Evolutionary conservation across 2,888 invertebrate species (phyloP).

Genomic region (Anticlea derivata): DNA sequence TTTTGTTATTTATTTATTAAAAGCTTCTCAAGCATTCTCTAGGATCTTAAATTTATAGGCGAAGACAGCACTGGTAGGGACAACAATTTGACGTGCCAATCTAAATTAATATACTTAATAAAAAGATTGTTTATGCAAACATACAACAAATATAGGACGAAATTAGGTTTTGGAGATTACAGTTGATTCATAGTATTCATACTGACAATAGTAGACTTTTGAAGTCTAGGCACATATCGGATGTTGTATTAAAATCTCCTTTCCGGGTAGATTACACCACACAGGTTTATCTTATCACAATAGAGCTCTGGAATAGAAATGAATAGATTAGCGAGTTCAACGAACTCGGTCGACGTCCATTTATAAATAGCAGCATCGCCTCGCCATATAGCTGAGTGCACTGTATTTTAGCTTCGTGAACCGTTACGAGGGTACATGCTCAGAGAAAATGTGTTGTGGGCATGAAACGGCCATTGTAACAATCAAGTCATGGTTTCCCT

Average conservation of each 20-base stretch:
- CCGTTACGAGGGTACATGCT: slow-evolving; percentile 43
- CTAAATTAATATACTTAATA: no score
- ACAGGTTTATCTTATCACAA: slow-evolving; percentile 55
- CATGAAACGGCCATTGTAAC: slow-evolving; percentile 32
- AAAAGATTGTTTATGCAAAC: no score
- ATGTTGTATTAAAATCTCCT: background rate
- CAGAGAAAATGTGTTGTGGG: slow-evolving; percentile 34
- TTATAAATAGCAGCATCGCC: slow-evolving; percentile 68
- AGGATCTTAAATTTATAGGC: no score
- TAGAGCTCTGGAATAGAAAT: slow-evolving; percentile 45
- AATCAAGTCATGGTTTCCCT: slow-evolving; percentile 58
- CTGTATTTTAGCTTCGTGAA: slow-evolving; percentile 39
- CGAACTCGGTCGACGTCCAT: slow-evolving; percentile 58
- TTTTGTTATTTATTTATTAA: no score
- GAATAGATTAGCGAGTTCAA: slow-evolving; percentile 60
- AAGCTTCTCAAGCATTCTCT: no score
- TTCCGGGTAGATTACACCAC: slow-evolving; percentile 3
- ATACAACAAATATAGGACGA: no score
- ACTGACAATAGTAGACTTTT: no score
- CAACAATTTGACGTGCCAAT: no score
- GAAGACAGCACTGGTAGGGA: no score
- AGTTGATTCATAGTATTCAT: no score
- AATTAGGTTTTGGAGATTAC: no score
- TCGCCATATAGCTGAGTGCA: slow-evolving; percentile 58
- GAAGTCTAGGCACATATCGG: no score